These are phyloP conservation scores for Penaeus vannamei DNA, from an alignment of 1,140 invertebrate species.

Conservation along the genomic window DNA sequence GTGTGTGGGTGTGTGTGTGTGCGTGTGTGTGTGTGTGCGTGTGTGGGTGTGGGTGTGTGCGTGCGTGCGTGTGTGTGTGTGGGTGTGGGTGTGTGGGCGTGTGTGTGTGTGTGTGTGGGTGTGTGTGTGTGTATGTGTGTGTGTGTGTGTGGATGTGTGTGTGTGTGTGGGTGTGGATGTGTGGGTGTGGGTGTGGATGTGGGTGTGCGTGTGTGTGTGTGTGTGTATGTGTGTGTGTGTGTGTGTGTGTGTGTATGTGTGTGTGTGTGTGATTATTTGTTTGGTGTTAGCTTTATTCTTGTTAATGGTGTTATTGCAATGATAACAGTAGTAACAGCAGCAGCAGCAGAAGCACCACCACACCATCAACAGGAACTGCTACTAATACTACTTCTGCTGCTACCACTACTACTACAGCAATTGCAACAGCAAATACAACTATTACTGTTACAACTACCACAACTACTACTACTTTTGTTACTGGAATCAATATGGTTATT, in stretches of 20 bases:
- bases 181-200: no score
- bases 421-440: neutral
- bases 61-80: no score
- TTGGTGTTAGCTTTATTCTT: neutral
- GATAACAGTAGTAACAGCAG: neutral
- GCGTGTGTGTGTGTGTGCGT: no score
- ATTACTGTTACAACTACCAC: neutral
- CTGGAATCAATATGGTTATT: neutral
- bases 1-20: no score
- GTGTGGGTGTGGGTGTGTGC: no score
- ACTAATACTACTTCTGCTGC: conserved; percentile 31
- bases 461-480: neutral
- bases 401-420: conserved; percentile 34
- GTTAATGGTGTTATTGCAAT: neutral
- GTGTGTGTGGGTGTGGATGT: no score
- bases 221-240: neutral
- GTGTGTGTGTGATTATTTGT: conserved; percentile 17
- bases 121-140: neutral
- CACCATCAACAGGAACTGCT: conserved; percentile 12
- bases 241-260: conserved; percentile 33
- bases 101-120: no score
- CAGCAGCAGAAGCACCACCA: neutral
- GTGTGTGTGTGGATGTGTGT: neutral
- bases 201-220: neutral
- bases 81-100: no score